These are phyloP conservation scores for Anastrepha obliqua DNA, from an alignment of 1,140 invertebrate genomes.

Conservation along the genomic window DNA sequence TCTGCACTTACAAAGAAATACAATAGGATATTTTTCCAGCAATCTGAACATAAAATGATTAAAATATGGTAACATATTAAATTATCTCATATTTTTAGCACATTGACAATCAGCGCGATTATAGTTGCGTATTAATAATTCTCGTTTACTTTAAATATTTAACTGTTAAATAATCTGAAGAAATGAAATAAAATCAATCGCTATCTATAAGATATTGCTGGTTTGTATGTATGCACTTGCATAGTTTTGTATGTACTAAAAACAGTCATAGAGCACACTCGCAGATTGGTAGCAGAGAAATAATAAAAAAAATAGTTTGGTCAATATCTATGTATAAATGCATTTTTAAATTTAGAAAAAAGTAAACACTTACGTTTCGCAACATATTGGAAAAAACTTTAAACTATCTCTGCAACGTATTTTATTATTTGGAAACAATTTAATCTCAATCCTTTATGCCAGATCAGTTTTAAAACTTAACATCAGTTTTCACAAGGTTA, in stretches of 20 bases:
- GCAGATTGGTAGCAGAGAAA: neutral
- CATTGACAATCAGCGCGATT: too few relatives aligned
- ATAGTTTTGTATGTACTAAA: too few relatives aligned
- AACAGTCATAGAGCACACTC: neutral
- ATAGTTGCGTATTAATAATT: too few relatives aligned
- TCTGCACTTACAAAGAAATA: neutral
- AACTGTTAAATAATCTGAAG: too few relatives aligned
- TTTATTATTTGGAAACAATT: neutral
- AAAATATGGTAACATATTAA: too few relatives aligned
- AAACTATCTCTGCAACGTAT: neutral
- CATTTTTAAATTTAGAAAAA: neutral
- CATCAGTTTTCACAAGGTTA: slow-evolving; percentile 39
- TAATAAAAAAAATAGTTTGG: neutral
- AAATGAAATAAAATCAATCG: too few relatives aligned
- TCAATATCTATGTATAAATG: neutral
- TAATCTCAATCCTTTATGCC: neutral
- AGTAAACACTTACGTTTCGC: slow-evolving; percentile 44
- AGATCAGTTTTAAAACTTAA: neutral
- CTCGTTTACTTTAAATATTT: too few relatives aligned
- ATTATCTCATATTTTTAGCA: too few relatives aligned
- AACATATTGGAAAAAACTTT: slow-evolving; percentile 37
- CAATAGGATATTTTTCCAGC: neutral
- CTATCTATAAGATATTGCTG: too few relatives aligned
- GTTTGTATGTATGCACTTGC: too few relatives aligned
- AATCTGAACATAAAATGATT: neutral